These are phyloP conservation scores for Marmota flaviventris DNA, from an alignment of 2,113 vertebrate genomes.

Conservation along the genomic window DNA sequence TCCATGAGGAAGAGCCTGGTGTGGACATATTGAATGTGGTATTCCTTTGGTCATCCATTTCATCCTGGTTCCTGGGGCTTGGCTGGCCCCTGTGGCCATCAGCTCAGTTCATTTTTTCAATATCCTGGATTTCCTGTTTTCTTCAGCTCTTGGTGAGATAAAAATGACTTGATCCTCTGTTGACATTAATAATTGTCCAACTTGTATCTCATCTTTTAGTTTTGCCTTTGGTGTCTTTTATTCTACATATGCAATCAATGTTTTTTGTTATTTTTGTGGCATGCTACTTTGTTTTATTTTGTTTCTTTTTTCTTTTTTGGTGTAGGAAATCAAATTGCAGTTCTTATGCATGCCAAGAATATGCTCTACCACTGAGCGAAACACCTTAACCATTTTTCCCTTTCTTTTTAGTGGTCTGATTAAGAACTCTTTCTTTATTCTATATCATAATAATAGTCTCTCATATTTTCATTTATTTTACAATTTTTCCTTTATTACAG, in stretches of 20 bases:
- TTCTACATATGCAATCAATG: neutral
- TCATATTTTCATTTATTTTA: neutral
- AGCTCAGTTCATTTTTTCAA: neutral
- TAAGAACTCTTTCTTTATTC: neutral
- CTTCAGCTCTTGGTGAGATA: neutral
- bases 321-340: neutral
- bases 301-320: neutral
- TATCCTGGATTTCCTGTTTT: neutral
- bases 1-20: neutral
- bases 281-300: neutral
- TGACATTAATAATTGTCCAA: neutral
- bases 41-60: no score
- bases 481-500: neutral
- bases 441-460: neutral
- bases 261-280: neutral
- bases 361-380: no score
- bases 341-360: neutral
- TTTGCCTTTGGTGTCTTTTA: neutral
- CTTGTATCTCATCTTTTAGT: neutral
- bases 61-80: neutral
- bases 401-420: neutral
- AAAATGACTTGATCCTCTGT: neutral
- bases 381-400: no score
- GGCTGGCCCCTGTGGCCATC: neutral
- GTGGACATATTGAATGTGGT: neutral